Base-by-base conservation (phyloP, 2,888 invertebrate species). In the Laothoe populi region DNA sequence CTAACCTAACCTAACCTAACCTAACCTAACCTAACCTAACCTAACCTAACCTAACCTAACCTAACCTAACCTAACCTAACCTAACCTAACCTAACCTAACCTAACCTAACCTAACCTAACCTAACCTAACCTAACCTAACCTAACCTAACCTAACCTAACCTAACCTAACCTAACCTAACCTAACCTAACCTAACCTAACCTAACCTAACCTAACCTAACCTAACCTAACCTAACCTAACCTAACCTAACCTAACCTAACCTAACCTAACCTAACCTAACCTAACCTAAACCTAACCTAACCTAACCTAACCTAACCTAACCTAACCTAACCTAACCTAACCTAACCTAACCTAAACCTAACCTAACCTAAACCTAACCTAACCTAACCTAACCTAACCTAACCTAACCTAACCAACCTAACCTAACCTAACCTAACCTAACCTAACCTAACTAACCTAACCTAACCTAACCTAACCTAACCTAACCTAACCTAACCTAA, bases 401-500 rank as follows among this genome's bases (percentile, higher is more conserved):
- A 67, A 64, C 67, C 64, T 65, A 64, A 66, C 64, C 64, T 66
- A 66, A 66, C 67, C 67, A 62, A 66, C 64, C 68, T 63, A 63
- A 66, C 66, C 66, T 64, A 69, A 69, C 69, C 69, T 69, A 68
- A 67, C 67, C 67, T 65, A 64, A 65, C 67, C 67, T 67, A 65
- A 64, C 66, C 66, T 65, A 66, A 64, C 64, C 66, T 66, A 66
- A 64, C 68, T 64, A 64, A 65, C 70, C 68, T 66, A 68, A 66
- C 67, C 67, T 66, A 65, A 63, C 62, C 64, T 61, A 64, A 66
- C 65, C 65, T 65, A 64, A 64, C 64, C 68, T 62, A 66, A 66
- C 64, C 62, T 66, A 65, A 60, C 62, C 63, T 61, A 67, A 63
- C 67, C 61, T 63, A 63, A 64, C 63, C 62, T 64, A 66, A 64